Percentiles rank a stretch among this genome's conserved stretches.
Conservation (phyloP, 2,888 invertebrate genomes). For the Ashinkailepas kermadecensis region DNA sequence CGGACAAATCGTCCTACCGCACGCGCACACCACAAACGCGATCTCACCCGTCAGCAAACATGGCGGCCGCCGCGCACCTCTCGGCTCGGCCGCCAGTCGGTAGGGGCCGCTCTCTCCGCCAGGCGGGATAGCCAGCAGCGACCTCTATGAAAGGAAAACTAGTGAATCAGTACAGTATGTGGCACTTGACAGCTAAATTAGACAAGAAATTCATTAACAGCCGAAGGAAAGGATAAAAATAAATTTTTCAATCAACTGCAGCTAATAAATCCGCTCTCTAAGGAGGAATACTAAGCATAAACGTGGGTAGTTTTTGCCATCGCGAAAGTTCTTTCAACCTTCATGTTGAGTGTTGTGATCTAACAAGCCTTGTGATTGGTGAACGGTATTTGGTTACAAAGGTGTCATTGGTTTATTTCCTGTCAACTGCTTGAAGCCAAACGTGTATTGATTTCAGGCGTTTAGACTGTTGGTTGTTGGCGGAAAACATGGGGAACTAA, state of each 20-base stretch:
- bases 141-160: not conserved
- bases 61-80: not conserved
- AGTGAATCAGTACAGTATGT: too few relatives aligned
- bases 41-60: not conserved
- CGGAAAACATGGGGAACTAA: not conserved
- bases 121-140: not conserved
- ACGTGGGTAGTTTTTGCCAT: too few relatives aligned
- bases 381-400: constrained; percentile 7
- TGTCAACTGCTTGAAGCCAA: not conserved
- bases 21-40: not conserved
- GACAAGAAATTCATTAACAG: too few relatives aligned
- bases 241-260: too few relatives aligned
- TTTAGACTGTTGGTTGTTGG: not conserved
- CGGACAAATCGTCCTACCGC: not conserved
- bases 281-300: too few relatives aligned
- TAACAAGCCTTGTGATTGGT: constrained; percentile 9
- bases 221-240: too few relatives aligned
- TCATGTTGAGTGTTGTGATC: not conserved
- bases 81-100: not conserved
- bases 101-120: not conserved
- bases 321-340: not conserved
- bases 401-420: constrained; percentile 16
- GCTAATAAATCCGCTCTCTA: too few relatives aligned
- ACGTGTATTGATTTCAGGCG: not conserved
- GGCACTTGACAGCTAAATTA: too few relatives aligned